A percentile compares a stretch with the other conserved stretches of the same genome.
These are phyloP conservation scores for Omphaloscelis lunosa DNA, from an alignment of 2,888 invertebrate species.

Conservation along the genomic window DNA sequence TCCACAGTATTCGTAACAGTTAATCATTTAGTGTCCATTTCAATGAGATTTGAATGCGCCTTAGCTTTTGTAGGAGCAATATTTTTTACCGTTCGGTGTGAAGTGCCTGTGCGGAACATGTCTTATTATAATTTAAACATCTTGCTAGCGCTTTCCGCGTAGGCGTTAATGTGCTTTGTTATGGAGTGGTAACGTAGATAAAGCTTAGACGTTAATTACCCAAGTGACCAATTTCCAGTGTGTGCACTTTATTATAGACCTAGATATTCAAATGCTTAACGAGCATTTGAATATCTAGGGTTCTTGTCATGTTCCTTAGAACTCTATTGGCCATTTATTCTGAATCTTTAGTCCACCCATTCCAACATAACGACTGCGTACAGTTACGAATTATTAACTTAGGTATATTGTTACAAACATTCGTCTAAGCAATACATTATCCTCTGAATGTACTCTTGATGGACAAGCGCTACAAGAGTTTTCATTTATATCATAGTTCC, in stretches of 20 bases:
- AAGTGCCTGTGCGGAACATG: constrained; percentile 53
- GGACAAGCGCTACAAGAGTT: constrained; percentile 24
- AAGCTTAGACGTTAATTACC: constrained; percentile 54
- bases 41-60: constrained; percentile 35
- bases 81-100: constrained; percentile 12
- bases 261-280: constrained; percentile 43
- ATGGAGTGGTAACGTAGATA: constrained; percentile 31
- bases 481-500: constrained; percentile 5
- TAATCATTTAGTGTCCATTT: not conserved
- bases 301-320: constrained; percentile 44
- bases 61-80: constrained; percentile 17
- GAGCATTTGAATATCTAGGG: constrained; percentile 27
- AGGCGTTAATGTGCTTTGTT: constrained; percentile 55
- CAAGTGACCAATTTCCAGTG: constrained; percentile 35
- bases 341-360: constrained; percentile 39
- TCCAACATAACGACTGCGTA: constrained; percentile 39
- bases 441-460: constrained; percentile 40
- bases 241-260: constrained; percentile 42
- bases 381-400: constrained; percentile 30
- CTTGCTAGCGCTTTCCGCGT: constrained; percentile 50
- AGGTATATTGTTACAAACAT: constrained; percentile 13
- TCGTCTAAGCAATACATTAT: constrained; percentile 22
- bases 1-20: not conserved
- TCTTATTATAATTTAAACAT: constrained; percentile 39
- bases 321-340: constrained; percentile 41